A percentile compares a stretch with the other conserved stretches of the same genome.
Evolutionary conservation across 1,140 invertebrate species (phyloP).

Genomic region (Cecropterus lyciades): DNA sequence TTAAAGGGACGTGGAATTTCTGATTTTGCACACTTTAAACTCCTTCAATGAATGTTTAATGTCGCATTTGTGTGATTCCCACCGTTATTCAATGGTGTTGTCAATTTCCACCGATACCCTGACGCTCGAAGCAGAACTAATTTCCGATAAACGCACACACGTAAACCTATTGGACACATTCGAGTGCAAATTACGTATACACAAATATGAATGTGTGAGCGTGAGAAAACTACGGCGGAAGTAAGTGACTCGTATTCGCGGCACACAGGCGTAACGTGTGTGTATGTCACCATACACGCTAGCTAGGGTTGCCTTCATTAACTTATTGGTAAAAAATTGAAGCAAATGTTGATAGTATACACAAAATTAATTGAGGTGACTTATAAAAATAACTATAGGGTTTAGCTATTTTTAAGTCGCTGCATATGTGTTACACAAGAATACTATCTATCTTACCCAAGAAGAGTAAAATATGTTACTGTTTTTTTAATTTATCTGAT

Average conservation of each 20-base stretch:
- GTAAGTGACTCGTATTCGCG: conserved; percentile 48
- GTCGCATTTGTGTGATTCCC: conserved; percentile 63
- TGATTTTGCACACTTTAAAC: conserved; percentile 55
- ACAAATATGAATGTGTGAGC: conserved; percentile 60
- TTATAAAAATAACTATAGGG: too few relatives aligned
- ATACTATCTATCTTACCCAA: too few relatives aligned
- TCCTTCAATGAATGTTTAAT: conserved; percentile 66
- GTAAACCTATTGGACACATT: conserved; percentile 45
- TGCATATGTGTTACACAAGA: too few relatives aligned
- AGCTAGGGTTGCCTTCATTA: conserved; percentile 20
- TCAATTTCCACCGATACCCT: conserved; percentile 66
- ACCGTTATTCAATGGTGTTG: conserved; percentile 64
- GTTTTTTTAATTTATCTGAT: too few relatives aligned
- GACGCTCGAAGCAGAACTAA: conserved; percentile 65
- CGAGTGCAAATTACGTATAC: conserved; percentile 63
- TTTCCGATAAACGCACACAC: conserved; percentile 72
- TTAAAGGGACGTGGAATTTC: conserved; percentile 61
- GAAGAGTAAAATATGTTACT: too few relatives aligned
- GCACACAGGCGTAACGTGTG: conserved; percentile 42
- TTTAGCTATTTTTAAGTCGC: too few relatives aligned
- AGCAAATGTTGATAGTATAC: too few relatives aligned
- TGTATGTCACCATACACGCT: conserved; percentile 5
- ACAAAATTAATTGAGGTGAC: too few relatives aligned
- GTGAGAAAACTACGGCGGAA: conserved; percentile 77
- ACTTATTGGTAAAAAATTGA: too few relatives aligned